Conservation (phyloP, 2,113 vertebrate species). For the Baryphthengus martii region DNA sequence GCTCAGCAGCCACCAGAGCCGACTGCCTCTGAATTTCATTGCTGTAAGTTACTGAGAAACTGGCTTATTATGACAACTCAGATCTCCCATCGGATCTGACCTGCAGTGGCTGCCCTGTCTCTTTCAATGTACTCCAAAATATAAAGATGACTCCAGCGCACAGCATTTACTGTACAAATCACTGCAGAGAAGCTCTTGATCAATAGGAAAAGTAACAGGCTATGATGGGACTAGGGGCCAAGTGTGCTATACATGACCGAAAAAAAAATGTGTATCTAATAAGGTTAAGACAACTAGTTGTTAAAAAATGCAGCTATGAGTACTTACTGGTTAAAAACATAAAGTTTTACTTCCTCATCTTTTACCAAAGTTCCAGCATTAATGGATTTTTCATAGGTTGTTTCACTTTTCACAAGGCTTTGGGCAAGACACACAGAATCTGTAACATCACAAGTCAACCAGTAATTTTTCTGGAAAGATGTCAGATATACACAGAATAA, state of each 20-base stretch:
- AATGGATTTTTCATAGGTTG: not conserved
- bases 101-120: slow-evolving; percentile 23
- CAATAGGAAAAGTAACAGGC: not conserved
- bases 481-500: not conserved
- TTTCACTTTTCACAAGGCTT: not conserved
- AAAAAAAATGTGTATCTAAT: not conserved
- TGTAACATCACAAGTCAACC: not conserved
- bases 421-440: not conserved
- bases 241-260: not conserved
- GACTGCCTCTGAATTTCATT: slow-evolving; percentile 40
- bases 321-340: not conserved
- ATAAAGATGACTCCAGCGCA: not conserved
- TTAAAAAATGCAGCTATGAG: not conserved
- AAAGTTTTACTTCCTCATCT: not conserved
- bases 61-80: slow-evolving; percentile 35
- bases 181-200: not conserved
- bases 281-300: not conserved
- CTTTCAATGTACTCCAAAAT: slow-evolving; percentile 34
- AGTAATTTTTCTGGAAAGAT: not conserved
- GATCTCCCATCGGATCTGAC: slow-evolving; percentile 51
- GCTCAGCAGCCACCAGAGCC: slow-evolving; percentile 6
- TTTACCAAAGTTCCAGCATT: not conserved
- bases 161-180: not conserved
- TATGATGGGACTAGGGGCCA: not conserved
- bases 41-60: slow-evolving; percentile 33